A percentile compares a stretch with the other conserved stretches of the same genome.
phyloP scores from a whole-genome alignment of 1,140 invertebrate genomes.

The Ptiloglossa arizonensis region DNA sequence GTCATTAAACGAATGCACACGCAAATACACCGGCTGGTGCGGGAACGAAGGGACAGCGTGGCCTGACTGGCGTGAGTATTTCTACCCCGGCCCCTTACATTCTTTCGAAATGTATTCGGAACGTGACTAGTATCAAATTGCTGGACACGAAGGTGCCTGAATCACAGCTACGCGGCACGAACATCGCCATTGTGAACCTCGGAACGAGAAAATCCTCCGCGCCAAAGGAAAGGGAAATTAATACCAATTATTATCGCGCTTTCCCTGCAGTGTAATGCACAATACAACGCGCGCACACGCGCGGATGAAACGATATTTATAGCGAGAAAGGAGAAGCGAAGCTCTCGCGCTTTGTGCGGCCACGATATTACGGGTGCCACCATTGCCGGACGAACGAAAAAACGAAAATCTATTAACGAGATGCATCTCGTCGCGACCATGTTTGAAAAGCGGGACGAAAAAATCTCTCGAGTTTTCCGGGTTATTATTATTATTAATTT shows the following conservation, averaged over 20 bases:
- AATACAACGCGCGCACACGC: background rate
- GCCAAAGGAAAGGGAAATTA: constrained; percentile 55
- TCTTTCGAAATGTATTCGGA: constrained; percentile 70
- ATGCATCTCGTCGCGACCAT: no score
- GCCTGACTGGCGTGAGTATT: constrained; percentile 43
- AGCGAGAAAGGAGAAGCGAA: background rate
- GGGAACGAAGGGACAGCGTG: background rate
- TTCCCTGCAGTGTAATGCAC: background rate
- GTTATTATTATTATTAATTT: no score
- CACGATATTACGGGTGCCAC: constrained; percentile 5
- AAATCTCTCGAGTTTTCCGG: no score
- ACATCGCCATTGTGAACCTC: constrained; percentile 54
- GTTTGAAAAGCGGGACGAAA: background rate
- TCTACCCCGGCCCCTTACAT: constrained; percentile 45
- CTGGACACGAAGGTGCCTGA: constrained; percentile 70
- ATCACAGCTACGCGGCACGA: constrained; percentile 66
- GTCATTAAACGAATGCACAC: background rate
- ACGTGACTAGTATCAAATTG: constrained; percentile 73
- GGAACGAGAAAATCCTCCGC: constrained; percentile 47
- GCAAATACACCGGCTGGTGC: no score
- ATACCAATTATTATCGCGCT: constrained; percentile 56
- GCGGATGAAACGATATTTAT: constrained; percentile 11
- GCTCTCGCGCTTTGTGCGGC: background rate
- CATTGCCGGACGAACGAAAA: background rate
- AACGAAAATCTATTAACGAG: constrained; percentile 10